These are phyloP conservation scores for Siphlonurus alternatus DNA, from an alignment of 2,888 invertebrate species.

Conservation along the genomic window DNA sequence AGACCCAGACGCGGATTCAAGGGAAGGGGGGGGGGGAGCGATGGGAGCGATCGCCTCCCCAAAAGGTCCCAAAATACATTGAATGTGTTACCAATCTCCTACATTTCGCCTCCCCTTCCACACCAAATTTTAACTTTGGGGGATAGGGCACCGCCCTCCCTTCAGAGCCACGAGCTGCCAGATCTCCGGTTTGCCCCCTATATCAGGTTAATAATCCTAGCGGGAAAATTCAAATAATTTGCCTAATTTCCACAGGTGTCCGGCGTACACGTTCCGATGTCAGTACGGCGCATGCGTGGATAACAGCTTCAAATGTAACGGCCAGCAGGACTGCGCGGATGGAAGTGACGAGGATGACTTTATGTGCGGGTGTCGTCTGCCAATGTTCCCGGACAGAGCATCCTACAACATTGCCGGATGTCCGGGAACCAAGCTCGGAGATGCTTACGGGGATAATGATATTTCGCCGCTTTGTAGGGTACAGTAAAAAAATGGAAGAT, in stretches of 20 bases:
- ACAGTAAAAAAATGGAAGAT: not conserved
- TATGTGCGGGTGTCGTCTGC: not conserved
- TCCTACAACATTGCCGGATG: not conserved
- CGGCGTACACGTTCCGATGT: not conserved
- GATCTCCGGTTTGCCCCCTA: too few relatives aligned
- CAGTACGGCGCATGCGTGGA: not conserved
- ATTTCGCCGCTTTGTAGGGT: not conserved
- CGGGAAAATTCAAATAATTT: too few relatives aligned
- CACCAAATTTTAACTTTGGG: too few relatives aligned
- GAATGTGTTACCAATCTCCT: too few relatives aligned
- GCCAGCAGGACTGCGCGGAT: not conserved
- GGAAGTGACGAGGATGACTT: not conserved
- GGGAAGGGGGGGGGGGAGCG: too few relatives aligned
- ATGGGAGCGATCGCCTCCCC: too few relatives aligned
- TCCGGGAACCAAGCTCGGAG: not conserved
- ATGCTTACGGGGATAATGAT: not conserved
- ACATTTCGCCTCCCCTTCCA: too few relatives aligned
- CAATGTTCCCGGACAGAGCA: not conserved
- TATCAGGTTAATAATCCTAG: too few relatives aligned
- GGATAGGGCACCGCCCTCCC: too few relatives aligned
- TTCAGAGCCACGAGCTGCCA: too few relatives aligned
- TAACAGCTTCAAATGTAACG: not conserved
- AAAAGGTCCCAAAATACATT: too few relatives aligned
- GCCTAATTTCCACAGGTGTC: not conserved
- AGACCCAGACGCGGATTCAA: too few relatives aligned